phyloP scores from a whole-genome alignment of 2,888 invertebrate genomes.

The Notodonta ziczac region DNA sequence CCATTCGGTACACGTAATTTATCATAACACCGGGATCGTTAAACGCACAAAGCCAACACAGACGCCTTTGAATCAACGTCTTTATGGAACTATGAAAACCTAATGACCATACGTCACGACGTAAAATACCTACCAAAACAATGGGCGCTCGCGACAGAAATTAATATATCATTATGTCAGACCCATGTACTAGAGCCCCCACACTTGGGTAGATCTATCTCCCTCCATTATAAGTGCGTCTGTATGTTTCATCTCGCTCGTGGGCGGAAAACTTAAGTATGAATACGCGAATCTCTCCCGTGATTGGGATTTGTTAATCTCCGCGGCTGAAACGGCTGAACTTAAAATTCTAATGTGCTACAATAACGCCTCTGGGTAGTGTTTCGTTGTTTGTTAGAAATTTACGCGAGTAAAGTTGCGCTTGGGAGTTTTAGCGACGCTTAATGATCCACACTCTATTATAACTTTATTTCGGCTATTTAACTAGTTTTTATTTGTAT shows the following conservation, averaged over 20 bases:
- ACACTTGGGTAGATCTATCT: constrained; percentile 45
- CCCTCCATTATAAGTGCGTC: constrained; percentile 28
- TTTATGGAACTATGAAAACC: constrained; percentile 83
- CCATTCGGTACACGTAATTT: constrained; percentile 56
- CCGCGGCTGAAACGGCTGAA: constrained; percentile 63
- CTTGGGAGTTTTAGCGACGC: constrained; percentile 31
- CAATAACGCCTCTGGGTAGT: constrained; percentile 61
- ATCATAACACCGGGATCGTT: constrained; percentile 70
- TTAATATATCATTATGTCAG: constrained; percentile 85
- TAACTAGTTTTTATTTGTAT: too few species aligned
- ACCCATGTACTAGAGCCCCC: constrained; percentile 69
- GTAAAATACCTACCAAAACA: constrained; percentile 83
- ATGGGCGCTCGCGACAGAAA: constrained; percentile 80
- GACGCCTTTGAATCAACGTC: constrained; percentile 67
- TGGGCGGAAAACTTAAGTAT: constrained; percentile 72
- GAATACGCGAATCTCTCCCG: constrained; percentile 73
- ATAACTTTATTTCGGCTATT: too few species aligned
- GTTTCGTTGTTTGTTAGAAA: constrained; percentile 44
- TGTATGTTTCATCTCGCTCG: constrained; percentile 42
- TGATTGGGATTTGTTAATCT: constrained; percentile 82
- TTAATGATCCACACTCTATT: not conserved
- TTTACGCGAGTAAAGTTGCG: constrained; percentile 33
- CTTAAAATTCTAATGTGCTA: constrained; percentile 77
- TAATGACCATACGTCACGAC: constrained; percentile 82
- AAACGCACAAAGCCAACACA: constrained; percentile 68